Evolutionary conservation across 2,797 vertebrate genomes (phyloP), one percentile per base, ranked within the genome.

Genomic region (Sebastes miniatus): DNA sequence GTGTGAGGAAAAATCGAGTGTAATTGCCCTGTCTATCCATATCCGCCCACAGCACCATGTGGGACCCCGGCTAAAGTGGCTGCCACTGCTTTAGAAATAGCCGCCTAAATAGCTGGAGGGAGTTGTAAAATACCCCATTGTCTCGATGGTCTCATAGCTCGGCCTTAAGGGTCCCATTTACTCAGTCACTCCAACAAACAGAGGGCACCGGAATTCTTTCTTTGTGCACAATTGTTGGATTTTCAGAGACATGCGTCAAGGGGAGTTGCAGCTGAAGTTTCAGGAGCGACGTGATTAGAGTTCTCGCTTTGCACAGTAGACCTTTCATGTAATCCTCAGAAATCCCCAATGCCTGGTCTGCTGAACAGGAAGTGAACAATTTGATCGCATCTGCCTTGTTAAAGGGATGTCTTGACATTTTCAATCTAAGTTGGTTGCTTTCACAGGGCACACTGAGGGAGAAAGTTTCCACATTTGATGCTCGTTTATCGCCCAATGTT

Each of bases 11-110:
- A 90, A 85, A 84, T 84, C 76, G 84, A 83, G 84, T 67, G 86
- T 93, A 94, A 94, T 94, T 94, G 91, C 81, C 79, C 88, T 91
- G 89, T 92, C 93, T 92, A 77, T 94, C 90, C 87, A 91, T 87
- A 88, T 89, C 93, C 74, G 78, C 92, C 90, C 80, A 93, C 91
- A 83, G 88, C 77, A 76, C 84, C 92, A 86, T 91, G 92, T 88
- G 93, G 91, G 92, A 91, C 87, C 84, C 65, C 4, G 64, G 76
- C 81, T 91, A 89, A 90, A 92, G 90, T 89, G 88, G 84, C 91
- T 89, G 89, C 91, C 90, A 89, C 88, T 87, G 90, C 87, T 93
- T 92, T 84, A 84, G 90, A 92, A 93, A 92, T 89, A 88, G 88
- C 89, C 79, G 31, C 76, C 87, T 91, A 88, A 90, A 91, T 87